Conservation (phyloP, 2,888 invertebrate genomes). For the Diaphora mendica region DNA sequence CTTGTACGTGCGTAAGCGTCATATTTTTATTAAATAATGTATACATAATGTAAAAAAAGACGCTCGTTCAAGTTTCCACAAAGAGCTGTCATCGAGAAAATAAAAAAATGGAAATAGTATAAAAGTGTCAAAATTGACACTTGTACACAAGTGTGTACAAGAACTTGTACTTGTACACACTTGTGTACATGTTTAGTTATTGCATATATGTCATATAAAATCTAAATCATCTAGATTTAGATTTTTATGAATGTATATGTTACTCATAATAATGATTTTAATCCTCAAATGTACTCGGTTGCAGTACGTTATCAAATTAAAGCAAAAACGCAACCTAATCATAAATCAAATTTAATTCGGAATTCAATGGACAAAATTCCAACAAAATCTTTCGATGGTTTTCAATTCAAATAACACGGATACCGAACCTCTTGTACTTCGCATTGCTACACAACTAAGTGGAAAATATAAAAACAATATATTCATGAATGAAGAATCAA, state of each 20-base stretch:
- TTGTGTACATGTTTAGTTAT: background rate
- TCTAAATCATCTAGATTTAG: no score
- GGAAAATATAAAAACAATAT: background rate
- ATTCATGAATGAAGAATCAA: background rate
- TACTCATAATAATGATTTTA: background rate
- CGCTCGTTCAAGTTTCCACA: no score
- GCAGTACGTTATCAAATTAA: background rate
- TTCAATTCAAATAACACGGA: background rate
- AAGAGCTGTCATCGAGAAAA: no score
- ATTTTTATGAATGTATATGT: background rate
- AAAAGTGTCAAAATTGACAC: no score
- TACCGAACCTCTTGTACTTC: background rate
- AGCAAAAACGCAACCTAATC: background rate
- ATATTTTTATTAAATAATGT: no score
- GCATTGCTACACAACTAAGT: background rate
- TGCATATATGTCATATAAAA: background rate
- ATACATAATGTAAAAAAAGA: no score
- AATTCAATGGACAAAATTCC: background rate
- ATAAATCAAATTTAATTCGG: background rate
- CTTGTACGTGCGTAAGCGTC: no score
- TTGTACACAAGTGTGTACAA: no score
- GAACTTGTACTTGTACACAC: no score
- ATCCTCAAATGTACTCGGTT: background rate
- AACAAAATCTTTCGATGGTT: background rate
- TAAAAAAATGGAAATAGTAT: no score